Evolutionary conservation across 1,140 invertebrate species (phyloP), one percentile per base, ranked within the genome.

Genomic region (Formica exsecta): DNA sequence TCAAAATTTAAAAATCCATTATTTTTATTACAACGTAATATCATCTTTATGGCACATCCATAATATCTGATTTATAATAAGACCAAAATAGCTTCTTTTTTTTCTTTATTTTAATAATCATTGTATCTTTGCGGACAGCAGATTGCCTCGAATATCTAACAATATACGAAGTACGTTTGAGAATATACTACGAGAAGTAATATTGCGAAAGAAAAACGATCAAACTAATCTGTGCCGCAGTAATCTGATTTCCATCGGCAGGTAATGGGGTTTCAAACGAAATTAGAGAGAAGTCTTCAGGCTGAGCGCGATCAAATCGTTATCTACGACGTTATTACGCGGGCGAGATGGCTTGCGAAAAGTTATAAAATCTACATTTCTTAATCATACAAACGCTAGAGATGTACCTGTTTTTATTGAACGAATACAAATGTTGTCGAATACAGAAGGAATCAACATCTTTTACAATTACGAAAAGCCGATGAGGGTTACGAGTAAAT

Each of bases 221-320:
- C 68, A 62, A n/a, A 74, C 54, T 36, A 61, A 59, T 29, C 29
- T 16, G 25, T 22, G 38, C 8, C 38, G 11, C 19, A 44, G n/a
- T 83, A 83, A 83, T 83, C 29, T 36, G 79, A 83, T 83, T 83
- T 83, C 7, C 68, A 83, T 74, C 38, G 79, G 25, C 38, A 61
- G 11, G 68, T 74, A 83, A 62, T 61, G 54, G 68, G 38, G 25
- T 73, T 71, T 74, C 57, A 48, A 83, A 83, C 13, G 54, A 83
- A 41, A 62, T 83, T 74, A 61, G 38, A 83, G 29, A 48, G 8
- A 48, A 74, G 29, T 83, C 68, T 61, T 74, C 54, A 57, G 54
- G 25, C 19, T 41, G 66, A 71, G 36, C 22, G 19, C 11, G 54
- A 73, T 83, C 25, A 36, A 73, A 73, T 73, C 54, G 70, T 74